Conservation (phyloP, 2,113 vertebrate species). For the Apteryx owenii region DNA sequence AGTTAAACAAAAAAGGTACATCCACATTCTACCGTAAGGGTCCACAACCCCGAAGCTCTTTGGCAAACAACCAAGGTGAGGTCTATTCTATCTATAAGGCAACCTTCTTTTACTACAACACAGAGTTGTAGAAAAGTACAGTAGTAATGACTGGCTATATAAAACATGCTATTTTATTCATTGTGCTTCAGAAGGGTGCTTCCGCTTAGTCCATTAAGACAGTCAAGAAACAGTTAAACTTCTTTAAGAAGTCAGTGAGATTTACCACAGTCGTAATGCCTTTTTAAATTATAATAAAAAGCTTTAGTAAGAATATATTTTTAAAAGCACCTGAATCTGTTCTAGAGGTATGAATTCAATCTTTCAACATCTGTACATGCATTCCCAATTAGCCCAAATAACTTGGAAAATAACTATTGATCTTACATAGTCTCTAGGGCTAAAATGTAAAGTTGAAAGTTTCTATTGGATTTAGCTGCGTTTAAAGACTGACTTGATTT, state of each 20-base stretch:
- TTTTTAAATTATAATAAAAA: not conserved
- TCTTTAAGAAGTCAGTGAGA: slow-evolving; percentile 9
- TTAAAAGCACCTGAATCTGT: not conserved
- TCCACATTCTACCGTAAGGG: not conserved
- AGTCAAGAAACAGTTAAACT: not conserved
- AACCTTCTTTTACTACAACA: slow-evolving; percentile 27
- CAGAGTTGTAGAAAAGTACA: not conserved
- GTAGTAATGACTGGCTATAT: not conserved
- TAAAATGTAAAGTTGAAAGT: slow-evolving; percentile 74
- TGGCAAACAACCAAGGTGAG: not conserved
- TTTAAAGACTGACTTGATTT: slow-evolving; percentile 73
- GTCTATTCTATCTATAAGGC: not conserved
- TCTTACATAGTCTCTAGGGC: slow-evolving; percentile 60
- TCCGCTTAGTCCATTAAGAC: not conserved
- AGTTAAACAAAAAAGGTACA: not conserved
- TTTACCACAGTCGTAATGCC: not conserved
- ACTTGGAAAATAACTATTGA: slow-evolving; percentile 72
- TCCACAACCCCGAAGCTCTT: not conserved
- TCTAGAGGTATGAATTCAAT: slow-evolving; percentile 20
- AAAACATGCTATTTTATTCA: not conserved
- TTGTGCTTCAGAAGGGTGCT: not conserved
- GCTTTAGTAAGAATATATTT: not conserved
- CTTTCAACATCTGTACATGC: slow-evolving; percentile 67
- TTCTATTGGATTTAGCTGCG: slow-evolving; percentile 80
- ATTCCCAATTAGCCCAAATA: slow-evolving; percentile 70